These are phyloP conservation scores for Acheta domesticus DNA, from an alignment of 2,888 invertebrate species.

Conservation along the genomic window DNA sequence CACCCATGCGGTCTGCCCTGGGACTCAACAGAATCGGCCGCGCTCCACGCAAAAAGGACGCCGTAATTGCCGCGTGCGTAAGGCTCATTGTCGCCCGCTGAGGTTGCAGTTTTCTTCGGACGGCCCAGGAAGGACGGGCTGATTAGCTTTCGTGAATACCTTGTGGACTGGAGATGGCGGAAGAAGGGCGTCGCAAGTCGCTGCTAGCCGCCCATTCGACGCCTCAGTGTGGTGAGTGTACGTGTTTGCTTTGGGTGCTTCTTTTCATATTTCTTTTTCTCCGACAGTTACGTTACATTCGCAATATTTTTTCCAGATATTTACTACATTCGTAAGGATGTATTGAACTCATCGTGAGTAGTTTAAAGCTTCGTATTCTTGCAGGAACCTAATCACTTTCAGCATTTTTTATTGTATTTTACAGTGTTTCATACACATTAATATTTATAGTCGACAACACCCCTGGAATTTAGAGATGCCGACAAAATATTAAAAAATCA, in stretches of 20 bases:
- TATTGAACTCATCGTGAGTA: too few relatives aligned
- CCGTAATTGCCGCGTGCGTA: not conserved
- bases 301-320: too few relatives aligned
- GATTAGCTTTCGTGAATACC: not conserved
- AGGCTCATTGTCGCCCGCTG: not conserved
- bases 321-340: too few relatives aligned
- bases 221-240: not conserved
- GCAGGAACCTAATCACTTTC: too few relatives aligned
- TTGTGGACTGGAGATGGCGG: not conserved
- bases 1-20: not conserved
- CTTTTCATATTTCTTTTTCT: too few relatives aligned
- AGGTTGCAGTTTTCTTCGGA: not conserved
- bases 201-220: not conserved
- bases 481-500: not conserved
- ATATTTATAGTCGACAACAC: not conserved
- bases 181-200: not conserved
- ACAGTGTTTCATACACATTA: not conserved
- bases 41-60: not conserved
- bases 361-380: too few relatives aligned
- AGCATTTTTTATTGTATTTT: not conserved
- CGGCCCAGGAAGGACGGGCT: not conserved
- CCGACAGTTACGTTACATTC: too few relatives aligned
- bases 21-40: constrained; percentile 1
- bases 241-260: too few relatives aligned
- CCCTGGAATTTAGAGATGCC: not conserved